Base-by-base conservation (phyloP, 2,888 invertebrate species). In the Lacanobia wlatinum region DNA sequence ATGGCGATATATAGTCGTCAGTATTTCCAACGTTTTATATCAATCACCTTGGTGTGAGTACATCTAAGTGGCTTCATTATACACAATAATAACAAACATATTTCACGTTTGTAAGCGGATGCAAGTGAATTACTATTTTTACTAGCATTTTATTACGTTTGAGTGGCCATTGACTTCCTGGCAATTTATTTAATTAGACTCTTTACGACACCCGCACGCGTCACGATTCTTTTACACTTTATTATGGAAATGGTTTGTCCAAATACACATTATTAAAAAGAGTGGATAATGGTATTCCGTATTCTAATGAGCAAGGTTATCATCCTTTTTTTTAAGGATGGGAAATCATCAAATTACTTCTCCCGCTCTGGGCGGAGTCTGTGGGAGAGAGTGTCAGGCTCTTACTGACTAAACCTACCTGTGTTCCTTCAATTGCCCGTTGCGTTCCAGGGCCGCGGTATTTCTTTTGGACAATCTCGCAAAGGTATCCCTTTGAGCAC, bases 181-280 rank as follows among this genome's bases (percentile, higher is more conserved):
- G 55, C 64, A 66, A 79, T 83, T 83, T 74, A 64, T 68, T 74
- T 74, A 80, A 80, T 79, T 80, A 46, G 55, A 28, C 38, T 66
- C 52, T 74, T 74, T 70, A 70, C 59, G 68, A 73, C 64, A 68
- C 56, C 48, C 28, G 64, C 73, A 83, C 68, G 69, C 68, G 61
- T 62, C 83, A 61, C 14, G 46, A 18, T 69, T 65, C n/a, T 60
- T 60, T 83, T 50, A 48, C 14, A 63, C 8, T 58, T 50, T 61
- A 12, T 48, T 18, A 61, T 63, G 5, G 38, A 48, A 48, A 55
- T 76, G 2, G 53, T 43, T 69, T 52, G 10, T 46, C 18, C 1
- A 56, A 70, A 63, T 16, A 60, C 48, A 34, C 2, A 40, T 7
- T 48, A 28, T 43, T 43, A 5, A 16, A 43, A 43, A 43, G 18